Evolutionary conservation across 2,113 vertebrate species (phyloP), one percentile per base, ranked within the genome.

Genomic region (Pelecanoides urinatrix): DNA sequence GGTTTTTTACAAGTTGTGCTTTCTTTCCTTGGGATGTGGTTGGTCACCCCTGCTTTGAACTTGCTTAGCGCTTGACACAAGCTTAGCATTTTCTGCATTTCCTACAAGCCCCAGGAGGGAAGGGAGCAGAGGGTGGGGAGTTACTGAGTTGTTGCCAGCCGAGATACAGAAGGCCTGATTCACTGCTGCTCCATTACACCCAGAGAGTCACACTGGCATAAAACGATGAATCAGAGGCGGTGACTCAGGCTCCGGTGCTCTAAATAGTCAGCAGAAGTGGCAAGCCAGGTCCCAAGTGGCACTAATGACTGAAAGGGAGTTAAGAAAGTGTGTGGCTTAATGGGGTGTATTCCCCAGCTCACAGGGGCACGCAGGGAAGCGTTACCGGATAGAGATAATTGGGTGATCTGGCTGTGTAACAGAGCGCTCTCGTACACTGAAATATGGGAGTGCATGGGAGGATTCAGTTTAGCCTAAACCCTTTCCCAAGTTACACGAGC

Each of bases 211-310:
- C 50, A 36, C 5, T 6, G 5, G 81, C 84, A 76, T 76, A 82
- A 73, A 95, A 66, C 3, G 27, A 67, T 97, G 94, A 95, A 68
- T 96, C 95, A 96, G 91, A 95, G 71, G 78, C 14, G 5, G 74
- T 97, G 97, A 97, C 80, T 96, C 96, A 97, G 87, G 70, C 84
- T 94, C 73, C 4, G 11, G 84, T 0, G 0, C 81, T 95, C 94
- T 76, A 92, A 96, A 90, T 73, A 96, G 89, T 92, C 89, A 96
- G 92, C 86, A 94, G 26, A 92, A 90, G 74, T 62, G 87, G 80
- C 67, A 95, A 83, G 36, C 55, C 13, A 56, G 44, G 67, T 91
- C 95, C 84, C 93, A 58, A 34, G 77, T 47, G 89, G 50, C 77
- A 76, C 62, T 86, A 79, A 94, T 87, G 91, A 87, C 70, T 81